phyloP scores from a whole-genome alignment of 2,113 vertebrate species.

The Acanthisitta chloris region DNA sequence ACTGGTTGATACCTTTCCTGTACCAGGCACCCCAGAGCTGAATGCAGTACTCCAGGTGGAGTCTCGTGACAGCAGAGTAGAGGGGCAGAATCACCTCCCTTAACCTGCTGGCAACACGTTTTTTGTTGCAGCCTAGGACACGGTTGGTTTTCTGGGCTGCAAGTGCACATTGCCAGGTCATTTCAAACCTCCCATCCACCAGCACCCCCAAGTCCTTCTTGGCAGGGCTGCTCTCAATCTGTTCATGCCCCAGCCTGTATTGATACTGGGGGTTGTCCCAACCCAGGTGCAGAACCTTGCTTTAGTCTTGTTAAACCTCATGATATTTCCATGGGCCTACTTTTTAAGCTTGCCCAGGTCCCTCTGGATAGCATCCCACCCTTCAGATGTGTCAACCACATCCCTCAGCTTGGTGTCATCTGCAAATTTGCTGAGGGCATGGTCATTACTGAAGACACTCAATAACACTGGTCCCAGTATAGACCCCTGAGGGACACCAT shows the following conservation, averaged over 20 bases:
- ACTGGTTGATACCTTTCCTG: accelerated
- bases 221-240: background rate
- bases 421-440: background rate
- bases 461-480: background rate
- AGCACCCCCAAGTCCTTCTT: too few relatives aligned
- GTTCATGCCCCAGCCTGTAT: too few relatives aligned
- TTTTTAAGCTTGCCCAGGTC: accelerated
- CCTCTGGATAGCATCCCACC: background rate
- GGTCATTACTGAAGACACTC: background rate
- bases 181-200: background rate
- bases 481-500: background rate
- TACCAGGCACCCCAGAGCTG: background rate
- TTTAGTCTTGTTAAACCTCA: accelerated
- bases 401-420: background rate
- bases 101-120: accelerated
- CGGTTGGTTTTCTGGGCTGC: accelerated
- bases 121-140: background rate
- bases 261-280: background rate
- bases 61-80: background rate
- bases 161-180: accelerated
- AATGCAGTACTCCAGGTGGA: background rate
- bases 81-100: background rate
- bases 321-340: accelerated
- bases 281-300: too few relatives aligned
- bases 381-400: background rate